These are phyloP conservation scores for Scopus umbretta DNA, from an alignment of 2,113 vertebrate species.

Conservation along the genomic window DNA sequence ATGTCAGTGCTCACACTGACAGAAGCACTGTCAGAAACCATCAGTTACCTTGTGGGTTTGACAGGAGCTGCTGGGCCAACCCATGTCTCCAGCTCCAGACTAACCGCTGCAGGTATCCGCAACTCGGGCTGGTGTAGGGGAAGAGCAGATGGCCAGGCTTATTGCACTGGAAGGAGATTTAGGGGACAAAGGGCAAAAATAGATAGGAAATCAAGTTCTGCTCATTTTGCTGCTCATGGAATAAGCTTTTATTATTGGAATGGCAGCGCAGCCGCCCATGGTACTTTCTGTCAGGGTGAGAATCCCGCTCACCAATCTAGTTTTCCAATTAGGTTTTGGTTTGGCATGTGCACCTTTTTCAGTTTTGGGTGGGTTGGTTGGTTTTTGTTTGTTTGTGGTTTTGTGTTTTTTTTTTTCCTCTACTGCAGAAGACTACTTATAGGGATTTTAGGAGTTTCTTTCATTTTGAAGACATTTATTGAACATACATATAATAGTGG, in stretches of 20 bases:
- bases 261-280: neutral
- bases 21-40: neutral
- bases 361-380: too few relatives aligned
- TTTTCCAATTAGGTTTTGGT: neutral
- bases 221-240: neutral
- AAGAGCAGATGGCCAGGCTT: neutral
- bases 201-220: neutral
- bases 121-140: neutral
- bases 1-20: neutral
- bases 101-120: neutral
- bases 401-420: neutral
- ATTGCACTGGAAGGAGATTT: neutral
- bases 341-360: neutral
- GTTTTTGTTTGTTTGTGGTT: too few relatives aligned
- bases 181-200: neutral
- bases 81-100: neutral
- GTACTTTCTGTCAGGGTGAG: neutral
- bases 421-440: neutral
- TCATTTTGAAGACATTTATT: neutral
- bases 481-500: neutral
- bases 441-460: neutral
- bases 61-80: neutral
- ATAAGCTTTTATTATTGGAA: neutral
- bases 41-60: neutral
- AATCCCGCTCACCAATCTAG: neutral